Conservation (phyloP, 2,888 invertebrate species). For the Cheilosia variabilis region DNA sequence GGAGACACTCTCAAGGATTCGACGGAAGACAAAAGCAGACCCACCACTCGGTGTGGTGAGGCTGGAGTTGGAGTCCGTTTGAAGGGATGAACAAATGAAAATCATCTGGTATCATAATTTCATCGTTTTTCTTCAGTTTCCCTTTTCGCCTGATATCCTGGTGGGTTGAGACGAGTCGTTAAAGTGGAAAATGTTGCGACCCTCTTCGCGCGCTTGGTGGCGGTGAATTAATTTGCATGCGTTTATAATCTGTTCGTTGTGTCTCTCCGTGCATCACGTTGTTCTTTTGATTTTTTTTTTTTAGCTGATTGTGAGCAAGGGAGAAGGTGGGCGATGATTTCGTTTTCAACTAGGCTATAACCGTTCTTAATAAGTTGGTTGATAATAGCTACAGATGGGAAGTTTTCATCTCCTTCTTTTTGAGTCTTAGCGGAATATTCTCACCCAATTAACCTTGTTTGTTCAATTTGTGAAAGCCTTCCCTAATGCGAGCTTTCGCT, state of each 20-base stretch:
- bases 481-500: too few species aligned
- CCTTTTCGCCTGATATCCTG: constrained; percentile 18
- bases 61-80: constrained; percentile 23
- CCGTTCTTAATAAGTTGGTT: constrained; percentile 57
- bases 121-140: constrained; percentile 37
- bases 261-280: constrained; percentile 28
- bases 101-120: constrained; percentile 74
- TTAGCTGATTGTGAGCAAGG: constrained; percentile 6
- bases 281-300: constrained; percentile 52
- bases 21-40: constrained; percentile 60
- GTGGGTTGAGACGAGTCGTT: constrained; percentile 43
- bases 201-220: constrained; percentile 37
- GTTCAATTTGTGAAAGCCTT: constrained; percentile 7
- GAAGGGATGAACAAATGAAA: constrained; percentile 59
- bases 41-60: background rate
- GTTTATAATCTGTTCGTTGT: constrained; percentile 58
- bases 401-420: constrained; percentile 4
- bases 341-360: constrained; percentile 43
- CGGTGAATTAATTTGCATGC: constrained; percentile 73
- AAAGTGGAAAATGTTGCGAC: constrained; percentile 46
- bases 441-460: constrained; percentile 43
- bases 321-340: constrained; percentile 9
- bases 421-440: background rate
- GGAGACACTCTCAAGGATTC: constrained; percentile 64
- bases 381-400: constrained; percentile 60